phyloP scores from a whole-genome alignment of 1,140 invertebrate genomes.

The Atta colombica region DNA sequence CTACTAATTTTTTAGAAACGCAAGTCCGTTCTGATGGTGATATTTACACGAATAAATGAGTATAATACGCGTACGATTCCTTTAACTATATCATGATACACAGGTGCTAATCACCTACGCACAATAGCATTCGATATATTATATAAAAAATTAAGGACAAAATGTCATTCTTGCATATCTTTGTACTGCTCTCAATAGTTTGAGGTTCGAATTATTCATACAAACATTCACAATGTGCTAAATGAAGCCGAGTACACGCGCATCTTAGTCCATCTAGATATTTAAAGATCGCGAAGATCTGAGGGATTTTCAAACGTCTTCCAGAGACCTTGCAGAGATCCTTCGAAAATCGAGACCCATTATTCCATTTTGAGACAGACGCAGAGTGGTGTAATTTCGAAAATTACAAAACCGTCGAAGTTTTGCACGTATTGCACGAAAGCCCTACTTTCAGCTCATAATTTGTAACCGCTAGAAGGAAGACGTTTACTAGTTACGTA shows the following conservation, averaged over 20 bases:
- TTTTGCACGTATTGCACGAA: slow-evolving; percentile 79
- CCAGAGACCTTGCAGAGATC: background rate
- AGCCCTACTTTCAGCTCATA: slow-evolving; percentile 73
- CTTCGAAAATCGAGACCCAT: background rate
- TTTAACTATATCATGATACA: slow-evolving; percentile 68
- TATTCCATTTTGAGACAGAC: slow-evolving; percentile 54
- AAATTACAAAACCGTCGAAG: slow-evolving; percentile 75
- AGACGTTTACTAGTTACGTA: slow-evolving; percentile 82
- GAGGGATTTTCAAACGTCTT: background rate
- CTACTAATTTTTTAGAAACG: slow-evolving; percentile 74
- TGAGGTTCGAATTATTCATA: slow-evolving; percentile 70
- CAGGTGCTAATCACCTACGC: slow-evolving; percentile 73
- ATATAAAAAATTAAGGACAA: slow-evolving; percentile 84
- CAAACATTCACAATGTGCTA: slow-evolving; percentile 71
- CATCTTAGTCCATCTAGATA: slow-evolving; percentile 57
- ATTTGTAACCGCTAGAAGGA: slow-evolving; percentile 79
- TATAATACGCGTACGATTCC: slow-evolving; percentile 47
- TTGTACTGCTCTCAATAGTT: slow-evolving; percentile 82
- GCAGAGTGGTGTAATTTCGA: slow-evolving; percentile 59
- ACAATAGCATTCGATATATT: slow-evolving; percentile 70
- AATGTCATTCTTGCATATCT: slow-evolving; percentile 81
- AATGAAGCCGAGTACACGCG: slow-evolving; percentile 71
- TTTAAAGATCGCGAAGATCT: slow-evolving; percentile 7
- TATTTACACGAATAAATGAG: slow-evolving; percentile 83
- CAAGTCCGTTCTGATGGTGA: slow-evolving; percentile 67